A percentile compares a stretch with the other conserved stretches of the same genome.
Conservation (phyloP, 2,113 vertebrate genomes). For the Stegostoma tigrinum region DNA sequence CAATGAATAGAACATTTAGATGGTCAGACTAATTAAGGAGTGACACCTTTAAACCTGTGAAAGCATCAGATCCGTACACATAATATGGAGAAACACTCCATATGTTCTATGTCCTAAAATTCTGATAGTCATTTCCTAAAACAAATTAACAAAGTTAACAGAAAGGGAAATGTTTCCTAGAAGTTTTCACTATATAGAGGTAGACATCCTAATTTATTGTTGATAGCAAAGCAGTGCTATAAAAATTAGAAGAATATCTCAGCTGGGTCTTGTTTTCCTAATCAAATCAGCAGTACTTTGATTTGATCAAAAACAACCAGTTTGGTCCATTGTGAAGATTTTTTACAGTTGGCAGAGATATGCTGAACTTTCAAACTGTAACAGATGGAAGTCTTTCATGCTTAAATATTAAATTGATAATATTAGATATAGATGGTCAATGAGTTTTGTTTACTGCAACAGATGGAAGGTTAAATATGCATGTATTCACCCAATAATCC, state of each 20-base stretch:
- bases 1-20: not conserved
- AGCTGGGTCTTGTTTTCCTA: not conserved
- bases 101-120: too few relatives aligned
- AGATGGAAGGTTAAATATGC: not conserved
- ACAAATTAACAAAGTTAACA: not conserved
- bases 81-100: not conserved
- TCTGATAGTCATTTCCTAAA: not conserved
- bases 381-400: not conserved
- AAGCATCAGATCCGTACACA: not conserved
- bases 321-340: slow-evolving; percentile 15
- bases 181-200: not conserved
- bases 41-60: not conserved
- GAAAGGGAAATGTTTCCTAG: not conserved
- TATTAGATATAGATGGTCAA: not conserved
- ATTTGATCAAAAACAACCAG: not conserved
- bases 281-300: not conserved
- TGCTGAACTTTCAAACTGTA: not conserved
- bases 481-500: not conserved
- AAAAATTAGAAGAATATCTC: not conserved
- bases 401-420: not conserved
- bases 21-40: not conserved
- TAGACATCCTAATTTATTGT: not conserved
- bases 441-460: not conserved
- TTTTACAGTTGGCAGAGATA: not conserved
- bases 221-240: not conserved